These are phyloP conservation scores for Ailurus styani DNA, from an alignment of 2,113 vertebrate genomes.

Conservation along the genomic window DNA sequence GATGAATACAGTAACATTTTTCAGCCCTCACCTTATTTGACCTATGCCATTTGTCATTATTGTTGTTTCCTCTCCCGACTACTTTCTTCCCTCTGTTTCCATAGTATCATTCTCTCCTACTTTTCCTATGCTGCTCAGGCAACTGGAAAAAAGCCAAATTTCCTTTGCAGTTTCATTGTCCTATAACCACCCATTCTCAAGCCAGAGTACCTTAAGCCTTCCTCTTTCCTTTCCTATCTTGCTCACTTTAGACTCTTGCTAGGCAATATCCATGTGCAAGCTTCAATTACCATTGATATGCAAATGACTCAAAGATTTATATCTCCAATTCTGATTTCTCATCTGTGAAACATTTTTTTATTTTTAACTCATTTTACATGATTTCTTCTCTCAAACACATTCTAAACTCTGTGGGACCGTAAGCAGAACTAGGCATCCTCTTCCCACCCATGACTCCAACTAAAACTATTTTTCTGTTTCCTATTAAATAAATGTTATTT, in stretches of 20 bases:
- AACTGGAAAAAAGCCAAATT: too few species aligned
- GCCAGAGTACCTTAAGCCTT: not conserved
- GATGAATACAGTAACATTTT: not conserved
- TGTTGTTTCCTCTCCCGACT: not conserved
- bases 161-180: not conserved
- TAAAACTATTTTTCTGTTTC: not conserved
- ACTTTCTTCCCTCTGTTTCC: not conserved
- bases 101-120: not conserved
- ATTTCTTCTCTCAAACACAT: not conserved
- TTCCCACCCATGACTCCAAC: not conserved
- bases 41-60: not conserved
- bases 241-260: not conserved
- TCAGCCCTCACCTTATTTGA: not conserved
- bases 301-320: not conserved
- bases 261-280: not conserved
- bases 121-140: fast-evolving
- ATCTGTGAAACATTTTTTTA: not conserved
- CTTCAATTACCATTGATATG: not conserved
- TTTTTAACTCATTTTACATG: slow-evolving; percentile 19
- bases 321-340: slow-evolving; percentile 7
- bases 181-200: not conserved
- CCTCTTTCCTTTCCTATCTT: not conserved
- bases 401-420: not conserved
- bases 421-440: not conserved
- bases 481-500: not conserved